A percentile compares a stretch with the other conserved stretches of the same genome.
phyloP scores from a whole-genome alignment of 2,797 vertebrate genomes.

The Acrossocheilus wenchowensis region DNA sequence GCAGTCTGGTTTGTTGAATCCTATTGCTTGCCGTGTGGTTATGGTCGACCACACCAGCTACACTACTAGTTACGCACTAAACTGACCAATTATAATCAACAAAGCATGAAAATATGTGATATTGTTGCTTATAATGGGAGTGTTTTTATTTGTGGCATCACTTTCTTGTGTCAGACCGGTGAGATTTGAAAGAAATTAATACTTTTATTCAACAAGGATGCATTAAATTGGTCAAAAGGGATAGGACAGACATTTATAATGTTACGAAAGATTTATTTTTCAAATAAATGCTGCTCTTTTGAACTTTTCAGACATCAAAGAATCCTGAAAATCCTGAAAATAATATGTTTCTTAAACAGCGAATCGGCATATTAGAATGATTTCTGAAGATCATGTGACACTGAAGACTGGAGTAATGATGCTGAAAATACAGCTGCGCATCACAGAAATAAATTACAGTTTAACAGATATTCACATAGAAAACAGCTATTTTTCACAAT shows the following conservation, averaged over 20 bases:
- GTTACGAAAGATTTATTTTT: too few relatives aligned
- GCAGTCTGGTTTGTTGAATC: not conserved
- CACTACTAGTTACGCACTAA: not conserved
- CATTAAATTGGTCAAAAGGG: too few relatives aligned
- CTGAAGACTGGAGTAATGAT: not conserved
- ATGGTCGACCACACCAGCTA: not conserved
- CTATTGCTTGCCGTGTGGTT: not conserved
- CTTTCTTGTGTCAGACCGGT: not conserved
- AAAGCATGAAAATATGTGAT: not conserved
- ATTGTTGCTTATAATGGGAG: conserved; percentile 46
- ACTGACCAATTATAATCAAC: conserved; percentile 8
- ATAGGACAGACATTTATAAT: too few relatives aligned
- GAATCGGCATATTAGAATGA: too few relatives aligned
- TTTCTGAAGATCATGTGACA: not conserved
- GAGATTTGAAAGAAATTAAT: not conserved
- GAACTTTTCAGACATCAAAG: not conserved
- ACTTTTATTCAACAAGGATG: not conserved
- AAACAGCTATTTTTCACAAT: accelerated
- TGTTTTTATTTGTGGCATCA: not conserved
- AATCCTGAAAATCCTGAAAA: too few relatives aligned
- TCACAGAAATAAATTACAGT: not conserved
- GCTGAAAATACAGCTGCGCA: too few relatives aligned
- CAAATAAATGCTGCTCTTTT: too few relatives aligned
- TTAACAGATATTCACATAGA: not conserved
- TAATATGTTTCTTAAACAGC: too few relatives aligned